These are phyloP conservation scores for Tadarida brasiliensis DNA, from an alignment of 2,797 vertebrate species.

Conservation along the genomic window DNA sequence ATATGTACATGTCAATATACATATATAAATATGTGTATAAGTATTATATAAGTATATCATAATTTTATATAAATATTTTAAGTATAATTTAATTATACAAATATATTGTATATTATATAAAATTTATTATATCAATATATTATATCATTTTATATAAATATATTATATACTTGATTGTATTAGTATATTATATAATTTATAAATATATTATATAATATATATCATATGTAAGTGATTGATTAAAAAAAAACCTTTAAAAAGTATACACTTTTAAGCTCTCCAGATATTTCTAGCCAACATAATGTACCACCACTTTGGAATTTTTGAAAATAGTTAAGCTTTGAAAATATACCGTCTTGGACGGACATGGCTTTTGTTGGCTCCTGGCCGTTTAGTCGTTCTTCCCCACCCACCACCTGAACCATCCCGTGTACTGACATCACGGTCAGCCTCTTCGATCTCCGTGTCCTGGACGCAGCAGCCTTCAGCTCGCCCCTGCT, in stretches of 20 bases:
- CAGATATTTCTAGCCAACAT: not conserved
- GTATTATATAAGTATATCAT: too few species aligned
- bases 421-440: not conserved
- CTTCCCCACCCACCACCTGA: not conserved
- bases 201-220: not conserved
- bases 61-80: too few species aligned
- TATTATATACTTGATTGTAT: too few species aligned
- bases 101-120: too few species aligned
- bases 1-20: too few species aligned
- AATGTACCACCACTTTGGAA: not conserved
- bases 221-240: not conserved
- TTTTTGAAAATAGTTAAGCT: not conserved
- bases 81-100: not conserved
- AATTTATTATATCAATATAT: not conserved
- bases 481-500: too few species aligned
- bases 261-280: not conserved
- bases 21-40: too few species aligned
- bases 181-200: too few species aligned
- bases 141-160: not conserved
- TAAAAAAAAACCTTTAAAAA: not conserved
- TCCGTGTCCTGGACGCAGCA: not conserved
- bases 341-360: constrained; percentile 1
- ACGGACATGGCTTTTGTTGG: not conserved
- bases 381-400: not conserved
- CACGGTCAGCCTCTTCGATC: not conserved